These are phyloP conservation scores for Labrus mixtus DNA, from an alignment of 2,113 vertebrate genomes.

Conservation along the genomic window DNA sequence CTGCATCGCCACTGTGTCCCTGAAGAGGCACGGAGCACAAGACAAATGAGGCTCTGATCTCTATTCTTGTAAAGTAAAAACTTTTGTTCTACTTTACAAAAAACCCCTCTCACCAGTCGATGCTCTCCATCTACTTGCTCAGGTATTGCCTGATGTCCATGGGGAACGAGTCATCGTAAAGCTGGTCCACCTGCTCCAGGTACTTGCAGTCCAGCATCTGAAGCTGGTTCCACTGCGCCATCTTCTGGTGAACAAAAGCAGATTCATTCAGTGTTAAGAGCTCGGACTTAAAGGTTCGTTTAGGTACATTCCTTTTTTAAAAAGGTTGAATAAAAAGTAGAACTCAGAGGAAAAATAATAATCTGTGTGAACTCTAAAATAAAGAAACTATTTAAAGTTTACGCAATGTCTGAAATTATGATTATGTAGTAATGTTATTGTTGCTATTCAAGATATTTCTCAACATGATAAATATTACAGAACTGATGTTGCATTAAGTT, in stretches of 20 bases:
- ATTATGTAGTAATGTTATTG: not conserved
- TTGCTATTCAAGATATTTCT: too few species aligned
- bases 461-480: too few species aligned
- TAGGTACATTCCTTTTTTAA: too few species aligned
- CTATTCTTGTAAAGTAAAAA: too few species aligned
- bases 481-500: not conserved
- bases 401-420: too few species aligned
- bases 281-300: too few species aligned
- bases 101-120: conserved; percentile 90
- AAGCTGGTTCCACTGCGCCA: conserved; percentile 95
- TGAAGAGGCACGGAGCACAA: conserved; percentile 60
- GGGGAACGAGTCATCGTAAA: conserved; percentile 96
- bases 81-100: not conserved
- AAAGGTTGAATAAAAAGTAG: too few species aligned
- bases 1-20: conserved; percentile 91
- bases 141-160: conserved; percentile 98
- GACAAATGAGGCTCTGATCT: too few species aligned
- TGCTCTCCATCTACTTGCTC: conserved; percentile 94
- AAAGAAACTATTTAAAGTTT: too few species aligned
- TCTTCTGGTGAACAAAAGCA: conserved; percentile 68
- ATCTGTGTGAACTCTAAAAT: too few species aligned
- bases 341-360: too few species aligned
- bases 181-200: conserved; percentile 96
- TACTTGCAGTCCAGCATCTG: conserved; percentile 94
- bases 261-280: not conserved